These are phyloP conservation scores for Polyergus mexicanus DNA, from an alignment of 1,140 invertebrate species.

Conservation along the genomic window DNA sequence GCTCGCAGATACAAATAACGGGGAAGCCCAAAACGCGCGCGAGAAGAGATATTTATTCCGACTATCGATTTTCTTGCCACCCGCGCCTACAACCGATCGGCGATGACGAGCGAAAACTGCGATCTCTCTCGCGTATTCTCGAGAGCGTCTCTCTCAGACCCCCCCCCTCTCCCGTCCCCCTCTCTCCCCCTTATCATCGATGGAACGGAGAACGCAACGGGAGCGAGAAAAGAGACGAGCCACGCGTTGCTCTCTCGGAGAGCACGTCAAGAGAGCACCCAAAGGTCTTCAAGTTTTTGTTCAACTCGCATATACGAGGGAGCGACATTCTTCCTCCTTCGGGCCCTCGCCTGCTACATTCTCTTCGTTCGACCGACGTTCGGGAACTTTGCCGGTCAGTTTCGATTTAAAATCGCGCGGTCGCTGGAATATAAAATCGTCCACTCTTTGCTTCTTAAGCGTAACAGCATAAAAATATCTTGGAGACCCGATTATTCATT, in stretches of 20 bases:
- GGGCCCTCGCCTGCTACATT: constrained; percentile 37
- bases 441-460: background rate
- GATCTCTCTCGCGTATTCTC: constrained; percentile 33
- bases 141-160: background rate
- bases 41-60: constrained; percentile 13
- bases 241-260: constrained; percentile 11
- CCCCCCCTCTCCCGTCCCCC: too few species aligned
- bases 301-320: constrained; percentile 45
- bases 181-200: background rate
- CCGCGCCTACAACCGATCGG: background rate
- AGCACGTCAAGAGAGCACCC: constrained; percentile 49
- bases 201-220: constrained; percentile 3
- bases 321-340: constrained; percentile 60
- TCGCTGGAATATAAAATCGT: constrained; percentile 17
- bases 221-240: constrained; percentile 41
- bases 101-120: constrained; percentile 10
- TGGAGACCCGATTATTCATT: background rate
- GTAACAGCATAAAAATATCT: background rate
- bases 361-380: constrained; percentile 35
- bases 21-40: constrained; percentile 13
- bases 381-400: constrained; percentile 13
- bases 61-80: constrained; percentile 10
- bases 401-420: constrained; percentile 28
- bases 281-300: constrained; percentile 64
- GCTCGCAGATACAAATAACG: constrained; percentile 12